Evolutionary conservation across 2,113 vertebrate genomes (phyloP).

Genomic region (Struthidea cinerea): DNA sequence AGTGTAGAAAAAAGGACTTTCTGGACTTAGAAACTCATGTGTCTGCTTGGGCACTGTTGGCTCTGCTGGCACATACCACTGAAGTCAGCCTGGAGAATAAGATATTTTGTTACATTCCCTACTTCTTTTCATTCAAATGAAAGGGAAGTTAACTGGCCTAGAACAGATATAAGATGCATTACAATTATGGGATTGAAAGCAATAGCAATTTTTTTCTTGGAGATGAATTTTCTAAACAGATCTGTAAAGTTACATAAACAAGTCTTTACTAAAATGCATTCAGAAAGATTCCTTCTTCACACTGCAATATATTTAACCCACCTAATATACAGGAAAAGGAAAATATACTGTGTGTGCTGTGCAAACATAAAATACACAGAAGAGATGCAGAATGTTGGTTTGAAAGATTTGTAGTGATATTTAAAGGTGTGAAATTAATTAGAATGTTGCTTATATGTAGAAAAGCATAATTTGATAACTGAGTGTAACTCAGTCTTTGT

Average conservation of each 20-base stretch:
- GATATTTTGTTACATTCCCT: background rate
- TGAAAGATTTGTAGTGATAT: background rate
- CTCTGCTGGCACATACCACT: background rate
- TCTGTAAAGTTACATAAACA: background rate
- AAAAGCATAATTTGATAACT: background rate
- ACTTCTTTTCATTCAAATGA: background rate
- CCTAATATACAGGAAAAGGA: background rate
- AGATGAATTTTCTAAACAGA: background rate
- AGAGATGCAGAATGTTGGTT: background rate
- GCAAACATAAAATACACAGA: background rate
- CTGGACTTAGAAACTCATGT: background rate
- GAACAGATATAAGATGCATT: background rate
- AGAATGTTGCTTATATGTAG: background rate
- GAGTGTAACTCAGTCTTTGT: background rate
- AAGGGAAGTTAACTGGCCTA: background rate
- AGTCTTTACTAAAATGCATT: background rate
- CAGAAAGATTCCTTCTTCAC: background rate
- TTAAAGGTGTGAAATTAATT: background rate
- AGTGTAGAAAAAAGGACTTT: background rate
- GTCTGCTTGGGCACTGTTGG: background rate
- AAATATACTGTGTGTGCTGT: background rate
- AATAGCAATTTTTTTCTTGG: background rate
- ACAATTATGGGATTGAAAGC: background rate
- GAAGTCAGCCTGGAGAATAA: background rate
- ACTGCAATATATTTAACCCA: background rate